Conservation (phyloP, 2,797 vertebrate species). For the Argya squamiceps region DNA sequence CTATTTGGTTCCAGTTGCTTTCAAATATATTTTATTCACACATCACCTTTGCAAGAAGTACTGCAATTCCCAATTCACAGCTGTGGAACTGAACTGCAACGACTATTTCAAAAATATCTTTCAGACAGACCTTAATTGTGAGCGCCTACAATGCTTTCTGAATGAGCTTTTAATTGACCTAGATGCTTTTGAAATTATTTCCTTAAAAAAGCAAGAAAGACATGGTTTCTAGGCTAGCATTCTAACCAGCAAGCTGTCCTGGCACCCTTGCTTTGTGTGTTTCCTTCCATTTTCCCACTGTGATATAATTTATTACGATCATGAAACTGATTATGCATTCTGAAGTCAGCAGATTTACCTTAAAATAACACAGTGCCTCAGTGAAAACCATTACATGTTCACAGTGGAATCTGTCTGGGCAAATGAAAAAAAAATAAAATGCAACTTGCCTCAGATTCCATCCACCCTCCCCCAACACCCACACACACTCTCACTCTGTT, state of each 20-base stretch:
- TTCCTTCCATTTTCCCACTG: slow-evolving; percentile 31
- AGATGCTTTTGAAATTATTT: neutral
- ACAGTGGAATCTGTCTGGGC: slow-evolving; percentile 44
- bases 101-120: neutral
- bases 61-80: neutral
- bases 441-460: neutral
- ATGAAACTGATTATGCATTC: slow-evolving; percentile 49
- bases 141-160: neutral
- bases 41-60: neutral
- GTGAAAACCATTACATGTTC: slow-evolving; percentile 48
- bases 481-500: neutral
- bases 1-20: neutral
- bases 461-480: neutral
- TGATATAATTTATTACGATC: slow-evolving; percentile 29
- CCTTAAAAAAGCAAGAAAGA: neutral
- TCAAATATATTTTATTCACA: neutral
- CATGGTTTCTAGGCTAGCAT: neutral
- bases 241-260: neutral
- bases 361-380: slow-evolving; percentile 54
- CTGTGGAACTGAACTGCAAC: neutral
- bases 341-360: slow-evolving; percentile 59
- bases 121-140: neutral
- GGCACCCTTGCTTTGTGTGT: neutral
- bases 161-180: neutral
- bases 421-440: neutral